These are phyloP conservation scores for Ascidia mentula DNA, from an alignment of 23 tunicate genomes.

Conservation along the genomic window DNA sequence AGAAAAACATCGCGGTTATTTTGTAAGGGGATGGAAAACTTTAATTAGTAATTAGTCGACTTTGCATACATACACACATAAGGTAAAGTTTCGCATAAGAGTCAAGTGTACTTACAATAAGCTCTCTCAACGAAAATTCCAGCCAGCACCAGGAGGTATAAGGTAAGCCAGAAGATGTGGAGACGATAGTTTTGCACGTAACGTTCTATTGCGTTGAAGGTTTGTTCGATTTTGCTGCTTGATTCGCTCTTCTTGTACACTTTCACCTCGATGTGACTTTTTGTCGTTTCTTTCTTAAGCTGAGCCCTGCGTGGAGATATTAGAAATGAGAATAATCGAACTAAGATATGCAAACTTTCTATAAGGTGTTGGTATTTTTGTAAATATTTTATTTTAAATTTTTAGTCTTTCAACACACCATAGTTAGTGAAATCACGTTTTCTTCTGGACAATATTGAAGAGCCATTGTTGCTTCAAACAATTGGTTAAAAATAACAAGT, in stretches of 20 bases:
- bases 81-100: not conserved
- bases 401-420: too few species aligned
- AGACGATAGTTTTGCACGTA: slow-evolving; percentile 61
- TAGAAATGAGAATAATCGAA: too few species aligned
- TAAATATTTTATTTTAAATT: too few species aligned
- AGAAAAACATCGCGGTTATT: not conserved
- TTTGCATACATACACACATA: not conserved
- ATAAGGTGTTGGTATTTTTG: too few species aligned
- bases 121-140: slow-evolving; percentile 71
- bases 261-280: slow-evolving; percentile 30
- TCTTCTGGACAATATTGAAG: too few species aligned
- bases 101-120: slow-evolving; percentile 54
- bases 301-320: slow-evolving; percentile 32
- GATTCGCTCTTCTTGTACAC: slow-evolving; percentile 19
- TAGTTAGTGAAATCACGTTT: too few species aligned
- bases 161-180: slow-evolving; percentile 70
- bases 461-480: too few species aligned
- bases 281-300: slow-evolving; percentile 10
- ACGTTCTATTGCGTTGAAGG: slow-evolving; percentile 21
- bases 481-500: too few species aligned
- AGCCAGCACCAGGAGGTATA: slow-evolving; percentile 55
- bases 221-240: not conserved
- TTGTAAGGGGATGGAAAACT: not conserved
- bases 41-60: not conserved
- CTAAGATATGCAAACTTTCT: too few species aligned